Conservation (phyloP, 2,888 invertebrate species). For the Yponomeuta evonymella region DNA sequence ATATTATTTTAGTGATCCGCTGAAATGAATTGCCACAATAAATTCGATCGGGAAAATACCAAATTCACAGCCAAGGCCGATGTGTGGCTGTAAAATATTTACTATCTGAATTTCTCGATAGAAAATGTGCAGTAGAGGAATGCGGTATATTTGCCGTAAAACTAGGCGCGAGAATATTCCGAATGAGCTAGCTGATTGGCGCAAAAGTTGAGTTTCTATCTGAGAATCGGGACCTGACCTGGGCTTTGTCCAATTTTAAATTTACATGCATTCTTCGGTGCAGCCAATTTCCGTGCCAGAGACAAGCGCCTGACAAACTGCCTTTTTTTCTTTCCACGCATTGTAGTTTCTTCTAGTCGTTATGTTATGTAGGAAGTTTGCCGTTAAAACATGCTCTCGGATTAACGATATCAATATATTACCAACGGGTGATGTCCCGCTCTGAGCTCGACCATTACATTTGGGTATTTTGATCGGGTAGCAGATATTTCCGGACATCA, state of each 20-base stretch:
- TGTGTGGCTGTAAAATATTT: slow-evolving; percentile 6
- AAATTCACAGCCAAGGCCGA: slow-evolving; percentile 20
- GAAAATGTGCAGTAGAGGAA: neutral
- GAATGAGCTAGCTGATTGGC: neutral
- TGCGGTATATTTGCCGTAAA: neutral
- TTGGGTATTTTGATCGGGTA: slow-evolving; percentile 13
- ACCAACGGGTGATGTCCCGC: slow-evolving; percentile 10
- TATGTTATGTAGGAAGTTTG: neutral
- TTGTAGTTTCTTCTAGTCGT: neutral
- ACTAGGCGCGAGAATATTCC: neutral
- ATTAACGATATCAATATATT: slow-evolving; percentile 20
- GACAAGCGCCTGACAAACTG: neutral
- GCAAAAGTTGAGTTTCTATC: neutral
- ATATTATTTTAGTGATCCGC: slow-evolving; percentile 14
- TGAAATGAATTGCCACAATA: slow-evolving; percentile 18
- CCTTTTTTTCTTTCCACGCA: neutral
- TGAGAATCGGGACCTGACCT: neutral
- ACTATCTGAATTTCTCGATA: neutral
- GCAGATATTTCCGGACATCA: slow-evolving; percentile 15
- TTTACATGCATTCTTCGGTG: neutral
- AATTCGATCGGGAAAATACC: slow-evolving; percentile 19
- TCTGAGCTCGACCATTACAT: slow-evolving; percentile 9
- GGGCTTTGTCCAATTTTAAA: neutral
- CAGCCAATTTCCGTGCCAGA: neutral
- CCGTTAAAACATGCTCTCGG: neutral